Conservation (phyloP, 2,797 vertebrate species). For the Oreonectes daqikongensis region DNA sequence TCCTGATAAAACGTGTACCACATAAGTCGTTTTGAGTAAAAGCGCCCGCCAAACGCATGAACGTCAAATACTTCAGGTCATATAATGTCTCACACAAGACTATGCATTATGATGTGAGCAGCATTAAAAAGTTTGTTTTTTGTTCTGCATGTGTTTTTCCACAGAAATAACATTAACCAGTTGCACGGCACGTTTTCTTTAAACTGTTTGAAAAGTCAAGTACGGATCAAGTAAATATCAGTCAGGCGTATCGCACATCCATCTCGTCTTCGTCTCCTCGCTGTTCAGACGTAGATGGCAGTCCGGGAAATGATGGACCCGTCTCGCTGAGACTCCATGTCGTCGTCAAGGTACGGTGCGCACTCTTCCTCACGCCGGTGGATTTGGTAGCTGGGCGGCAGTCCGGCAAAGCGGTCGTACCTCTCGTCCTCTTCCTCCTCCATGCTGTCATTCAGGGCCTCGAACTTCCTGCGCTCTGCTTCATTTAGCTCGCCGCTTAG, state of each 20-base stretch:
- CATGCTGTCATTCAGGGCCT: constrained; percentile 74
- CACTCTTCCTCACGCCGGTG: constrained; percentile 58
- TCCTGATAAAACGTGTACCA: not conserved
- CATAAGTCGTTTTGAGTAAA: not conserved
- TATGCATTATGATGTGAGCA: not conserved
- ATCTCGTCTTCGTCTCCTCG: not conserved
- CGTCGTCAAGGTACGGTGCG: constrained; percentile 74
- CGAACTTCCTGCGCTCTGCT: constrained; percentile 75
- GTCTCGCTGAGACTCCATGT: constrained; percentile 91
- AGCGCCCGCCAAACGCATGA: not conserved
- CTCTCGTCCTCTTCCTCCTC: constrained; percentile 70
- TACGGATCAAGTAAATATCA: constrained; percentile 30
- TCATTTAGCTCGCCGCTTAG: constrained; percentile 71
- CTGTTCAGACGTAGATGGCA: constrained; percentile 83
- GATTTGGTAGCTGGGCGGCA: constrained; percentile 68
- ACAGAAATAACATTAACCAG: constrained; percentile 1
- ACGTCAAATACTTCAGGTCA: constrained; percentile 9
- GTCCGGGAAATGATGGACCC: constrained; percentile 89
- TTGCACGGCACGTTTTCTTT: constrained; percentile 1
- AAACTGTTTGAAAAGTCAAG: constrained; percentile 25
- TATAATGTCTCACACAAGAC: not conserved
- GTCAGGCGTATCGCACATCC: not conserved
- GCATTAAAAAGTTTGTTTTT: constrained; percentile 1
- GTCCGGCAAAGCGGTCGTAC: constrained; percentile 51
- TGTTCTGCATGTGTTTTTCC: constrained; percentile 17